phyloP scores from a whole-genome alignment of 1,140 invertebrate genomes.

The Phocides pigmalion region DNA sequence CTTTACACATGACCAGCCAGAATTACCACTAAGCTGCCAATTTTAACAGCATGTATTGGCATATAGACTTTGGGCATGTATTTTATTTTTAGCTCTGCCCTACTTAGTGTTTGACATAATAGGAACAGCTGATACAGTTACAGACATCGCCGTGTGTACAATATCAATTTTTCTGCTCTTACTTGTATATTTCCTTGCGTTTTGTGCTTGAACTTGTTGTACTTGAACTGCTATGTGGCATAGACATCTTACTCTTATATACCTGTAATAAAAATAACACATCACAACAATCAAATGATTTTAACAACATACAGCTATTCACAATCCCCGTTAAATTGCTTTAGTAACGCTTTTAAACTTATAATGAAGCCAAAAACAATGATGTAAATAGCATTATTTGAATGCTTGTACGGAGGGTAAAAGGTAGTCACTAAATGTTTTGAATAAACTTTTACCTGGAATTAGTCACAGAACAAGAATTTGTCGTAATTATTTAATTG shows the following conservation, averaged over 20 bases:
- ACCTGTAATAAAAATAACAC: constrained; percentile 13
- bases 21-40: too few relatives aligned
- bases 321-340: not conserved
- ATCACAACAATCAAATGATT: not conserved
- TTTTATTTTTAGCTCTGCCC: constrained; percentile 19
- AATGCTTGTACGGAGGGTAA: not conserved
- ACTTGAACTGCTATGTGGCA: constrained; percentile 80
- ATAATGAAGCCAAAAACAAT: constrained; percentile 4
- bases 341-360: not conserved
- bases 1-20: too few relatives aligned
- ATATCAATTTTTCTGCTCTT: constrained; percentile 37
- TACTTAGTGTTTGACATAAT: not conserved
- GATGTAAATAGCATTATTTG: not conserved
- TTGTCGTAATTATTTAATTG: constrained; percentile 10
- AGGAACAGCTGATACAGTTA: not conserved
- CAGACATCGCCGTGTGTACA: not conserved
- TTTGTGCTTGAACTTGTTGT: constrained; percentile 85
- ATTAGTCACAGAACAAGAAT: not conserved
- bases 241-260: constrained; percentile 61
- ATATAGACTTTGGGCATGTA: constrained; percentile 20
- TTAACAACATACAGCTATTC: not conserved
- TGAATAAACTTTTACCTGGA: not conserved
- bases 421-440: not conserved
- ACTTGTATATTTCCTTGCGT: constrained; percentile 89
- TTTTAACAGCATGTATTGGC: not conserved